Evolutionary conservation across 2,888 invertebrate genomes (phyloP).

Genomic region (Melitaea athalia): DNA sequence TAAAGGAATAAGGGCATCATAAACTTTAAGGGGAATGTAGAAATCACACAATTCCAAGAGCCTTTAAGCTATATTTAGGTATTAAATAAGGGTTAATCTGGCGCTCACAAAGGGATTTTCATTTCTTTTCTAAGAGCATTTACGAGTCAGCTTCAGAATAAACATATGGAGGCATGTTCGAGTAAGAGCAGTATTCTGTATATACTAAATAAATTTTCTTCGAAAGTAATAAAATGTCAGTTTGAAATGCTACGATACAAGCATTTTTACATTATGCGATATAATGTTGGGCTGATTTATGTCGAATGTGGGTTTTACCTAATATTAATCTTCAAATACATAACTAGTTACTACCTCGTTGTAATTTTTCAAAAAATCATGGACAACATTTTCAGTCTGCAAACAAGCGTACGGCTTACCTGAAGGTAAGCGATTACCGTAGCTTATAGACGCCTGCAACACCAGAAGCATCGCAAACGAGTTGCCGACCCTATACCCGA

Average conservation of each 20-base stretch:
- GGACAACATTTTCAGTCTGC: too few relatives aligned
- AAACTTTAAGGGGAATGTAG: background rate
- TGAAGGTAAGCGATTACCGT: too few relatives aligned
- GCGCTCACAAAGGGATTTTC: conserved; percentile 13
- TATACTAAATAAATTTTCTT: conserved; percentile 36
- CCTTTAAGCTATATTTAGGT: conserved; percentile 10
- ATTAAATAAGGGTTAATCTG: conserved; percentile 7
- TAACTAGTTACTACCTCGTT: too few relatives aligned
- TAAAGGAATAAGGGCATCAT: background rate
- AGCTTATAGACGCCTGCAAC: too few relatives aligned
- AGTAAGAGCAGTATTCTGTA: conserved; percentile 32
- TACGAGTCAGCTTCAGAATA: conserved; percentile 23
- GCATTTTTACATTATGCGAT: conserved; percentile 32
- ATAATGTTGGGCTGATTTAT: conserved; percentile 8
- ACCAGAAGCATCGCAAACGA: too few relatives aligned
- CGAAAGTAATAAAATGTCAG: conserved; percentile 38
- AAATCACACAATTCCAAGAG: background rate
- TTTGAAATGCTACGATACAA: conserved; percentile 34
- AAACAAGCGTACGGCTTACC: too few relatives aligned
- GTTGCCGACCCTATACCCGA: too few relatives aligned
- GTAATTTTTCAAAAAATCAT: too few relatives aligned
- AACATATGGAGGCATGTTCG: conserved; percentile 32
- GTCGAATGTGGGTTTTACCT: too few relatives aligned
- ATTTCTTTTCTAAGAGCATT: conserved; percentile 14
- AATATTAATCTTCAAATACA: too few relatives aligned